Conservation (phyloP, 1,140 invertebrate genomes). For the Tetranychus urticae region DNA sequence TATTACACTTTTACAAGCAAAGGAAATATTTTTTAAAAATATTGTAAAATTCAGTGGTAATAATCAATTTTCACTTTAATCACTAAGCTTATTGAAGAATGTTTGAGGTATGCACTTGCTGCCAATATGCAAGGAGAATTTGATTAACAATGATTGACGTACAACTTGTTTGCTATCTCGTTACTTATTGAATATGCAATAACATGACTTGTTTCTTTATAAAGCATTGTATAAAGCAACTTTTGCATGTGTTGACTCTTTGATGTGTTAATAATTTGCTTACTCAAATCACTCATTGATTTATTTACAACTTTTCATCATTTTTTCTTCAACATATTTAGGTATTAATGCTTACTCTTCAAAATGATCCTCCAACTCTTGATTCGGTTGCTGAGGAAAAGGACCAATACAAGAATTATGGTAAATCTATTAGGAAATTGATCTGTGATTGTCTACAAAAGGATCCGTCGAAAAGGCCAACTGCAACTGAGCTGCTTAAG, state of each 20-base stretch:
- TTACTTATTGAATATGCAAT: too few species aligned
- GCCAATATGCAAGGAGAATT: too few species aligned
- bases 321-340: slow-evolving; percentile 10
- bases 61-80: too few species aligned
- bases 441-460: slow-evolving; percentile 83
- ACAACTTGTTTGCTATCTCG: too few species aligned
- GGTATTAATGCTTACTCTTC: slow-evolving; percentile 81
- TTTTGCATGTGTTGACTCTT: background rate
- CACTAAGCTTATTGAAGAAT: too few species aligned
- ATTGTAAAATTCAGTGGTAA: too few species aligned
- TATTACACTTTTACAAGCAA: too few species aligned
- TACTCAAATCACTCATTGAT: background rate
- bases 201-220: too few species aligned
- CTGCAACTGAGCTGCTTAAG: slow-evolving; percentile 88
- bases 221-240: too few species aligned
- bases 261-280: background rate
- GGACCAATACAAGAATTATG: slow-evolving; percentile 92
- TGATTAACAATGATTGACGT: too few species aligned
- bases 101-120: too few species aligned
- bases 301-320: background rate
- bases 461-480: slow-evolving; percentile 75
- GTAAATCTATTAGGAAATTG: slow-evolving; percentile 89
- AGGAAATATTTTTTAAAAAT: background rate
- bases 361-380: slow-evolving; percentile 90
- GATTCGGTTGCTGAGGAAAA: slow-evolving; percentile 87